phyloP scores from a whole-genome alignment of 2,797 vertebrate genomes.

The Botia almorhae region DNA sequence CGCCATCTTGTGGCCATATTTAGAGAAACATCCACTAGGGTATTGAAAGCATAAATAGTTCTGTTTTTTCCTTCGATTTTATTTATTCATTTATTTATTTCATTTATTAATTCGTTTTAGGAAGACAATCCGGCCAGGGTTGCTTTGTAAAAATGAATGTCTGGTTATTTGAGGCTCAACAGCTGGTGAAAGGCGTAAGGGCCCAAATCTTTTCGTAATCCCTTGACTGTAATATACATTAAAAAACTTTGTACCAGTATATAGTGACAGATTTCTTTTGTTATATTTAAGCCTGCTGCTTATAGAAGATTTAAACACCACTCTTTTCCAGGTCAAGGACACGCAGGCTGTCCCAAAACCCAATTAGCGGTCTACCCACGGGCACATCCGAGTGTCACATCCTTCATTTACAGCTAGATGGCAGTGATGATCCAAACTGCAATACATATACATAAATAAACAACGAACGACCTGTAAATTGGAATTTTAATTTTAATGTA shows the following conservation, averaged over 20 bases:
- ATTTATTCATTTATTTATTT: slow-evolving; percentile 36
- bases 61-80: not conserved
- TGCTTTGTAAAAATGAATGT: not conserved
- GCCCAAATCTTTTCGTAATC: slow-evolving; percentile 3
- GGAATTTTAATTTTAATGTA: slow-evolving; percentile 6
- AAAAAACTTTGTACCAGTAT: not conserved
- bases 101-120: slow-evolving; percentile 66
- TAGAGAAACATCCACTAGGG: not conserved
- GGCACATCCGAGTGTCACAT: too few species aligned
- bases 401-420: not conserved
- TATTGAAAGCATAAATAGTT: not conserved
- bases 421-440: too few species aligned
- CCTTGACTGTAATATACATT: not conserved
- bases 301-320: not conserved
- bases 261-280: slow-evolving; percentile 13
- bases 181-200: slow-evolving; percentile 8
- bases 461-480: not conserved
- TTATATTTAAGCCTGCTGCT: slow-evolving; percentile 16
- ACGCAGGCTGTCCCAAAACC: not conserved
- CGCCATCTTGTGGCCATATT: not conserved
- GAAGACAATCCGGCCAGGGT: slow-evolving; percentile 38
- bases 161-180: slow-evolving; percentile 2
- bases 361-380: too few species aligned
- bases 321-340: slow-evolving; percentile 8
- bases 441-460: not conserved